Base-by-base conservation (phyloP, 2,888 invertebrate species). In the Drosophila anceps region DNA sequence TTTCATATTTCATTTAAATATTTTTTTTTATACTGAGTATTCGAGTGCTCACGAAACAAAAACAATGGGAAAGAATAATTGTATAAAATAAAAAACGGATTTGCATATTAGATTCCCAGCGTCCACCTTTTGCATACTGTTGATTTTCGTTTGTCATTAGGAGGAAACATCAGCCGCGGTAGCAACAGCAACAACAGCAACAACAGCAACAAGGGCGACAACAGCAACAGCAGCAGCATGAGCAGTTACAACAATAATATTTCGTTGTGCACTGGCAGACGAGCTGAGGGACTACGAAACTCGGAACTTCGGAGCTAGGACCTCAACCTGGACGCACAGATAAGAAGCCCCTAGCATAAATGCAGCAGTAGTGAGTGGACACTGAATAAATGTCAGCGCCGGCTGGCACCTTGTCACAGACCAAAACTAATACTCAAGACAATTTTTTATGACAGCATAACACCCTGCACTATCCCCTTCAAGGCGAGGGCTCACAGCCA, bases 61-160 rank as follows among this genome's bases (percentile, higher is more conserved):
- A 81, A 81, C 88, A 86, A 73, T 70, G 76, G 55, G 72, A 72
- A 90, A 82, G 88, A 91, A 86, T 91, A 91, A 91, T 91, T 91
- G 84, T 80, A 84, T 84, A 79, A 86, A 83, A 91, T 90, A 91
- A 90, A 91, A 91, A 91, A 78, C 84, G 88, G 90, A 91, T 90
- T 91, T 91, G 84, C 88, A 86, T 91, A 89, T 91, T 82, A 84
- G 76, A 91, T 87, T 91, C 71, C 20, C 43, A 68, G 44, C 48
- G 69, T 63, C 73, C 75, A 84, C 84, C 89, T 88, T 82, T 81
- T 81, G 66, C 66, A 54, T 76, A 60, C 64, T 88, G 88, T 89
- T 84, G 88, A 84, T 89, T 84, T 87, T 84, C 87, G 90, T 81
- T 76, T 85, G 73, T 85, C 86, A 88, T 85, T 82, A 73, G 72